Percentiles rank a stretch among this genome's conserved stretches.
These are phyloP conservation scores for Tragelaphus strepsiceros DNA, from an alignment of 2,113 vertebrate genomes.

Conservation along the genomic window DNA sequence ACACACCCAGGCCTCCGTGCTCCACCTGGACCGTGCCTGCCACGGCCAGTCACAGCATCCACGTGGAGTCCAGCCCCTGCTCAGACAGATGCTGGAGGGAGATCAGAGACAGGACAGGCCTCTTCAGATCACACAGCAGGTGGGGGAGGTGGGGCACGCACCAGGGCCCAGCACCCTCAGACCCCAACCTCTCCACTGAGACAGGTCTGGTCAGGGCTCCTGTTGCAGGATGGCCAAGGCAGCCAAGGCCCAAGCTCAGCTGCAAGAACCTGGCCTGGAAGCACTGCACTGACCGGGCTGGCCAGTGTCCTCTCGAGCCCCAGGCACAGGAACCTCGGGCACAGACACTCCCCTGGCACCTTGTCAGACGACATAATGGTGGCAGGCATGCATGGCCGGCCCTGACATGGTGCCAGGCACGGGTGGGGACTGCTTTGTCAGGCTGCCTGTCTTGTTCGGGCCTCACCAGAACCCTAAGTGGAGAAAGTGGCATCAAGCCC, in stretches of 20 bases:
- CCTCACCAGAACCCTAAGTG: background rate
- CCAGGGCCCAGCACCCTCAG: background rate
- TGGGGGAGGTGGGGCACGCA: fast-evolving
- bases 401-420: background rate
- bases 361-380: background rate
- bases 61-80: background rate
- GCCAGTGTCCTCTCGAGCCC: fast-evolving
- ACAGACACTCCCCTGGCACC: background rate
- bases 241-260: fast-evolving
- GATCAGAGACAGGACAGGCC: background rate
- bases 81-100: background rate
- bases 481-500: background rate
- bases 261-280: background rate
- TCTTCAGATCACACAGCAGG: background rate
- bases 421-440: background rate
- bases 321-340: background rate
- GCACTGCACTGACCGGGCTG: fast-evolving
- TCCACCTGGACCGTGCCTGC: background rate
- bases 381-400: background rate
- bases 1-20: background rate
- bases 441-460: fast-evolving
- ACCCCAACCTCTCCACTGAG: too few species aligned
- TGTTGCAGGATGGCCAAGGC: background rate
- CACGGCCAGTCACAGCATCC: fast-evolving
- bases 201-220: background rate